These are phyloP conservation scores for Rana temporaria DNA, from an alignment of 2,113 vertebrate species.

Conservation along the genomic window DNA sequence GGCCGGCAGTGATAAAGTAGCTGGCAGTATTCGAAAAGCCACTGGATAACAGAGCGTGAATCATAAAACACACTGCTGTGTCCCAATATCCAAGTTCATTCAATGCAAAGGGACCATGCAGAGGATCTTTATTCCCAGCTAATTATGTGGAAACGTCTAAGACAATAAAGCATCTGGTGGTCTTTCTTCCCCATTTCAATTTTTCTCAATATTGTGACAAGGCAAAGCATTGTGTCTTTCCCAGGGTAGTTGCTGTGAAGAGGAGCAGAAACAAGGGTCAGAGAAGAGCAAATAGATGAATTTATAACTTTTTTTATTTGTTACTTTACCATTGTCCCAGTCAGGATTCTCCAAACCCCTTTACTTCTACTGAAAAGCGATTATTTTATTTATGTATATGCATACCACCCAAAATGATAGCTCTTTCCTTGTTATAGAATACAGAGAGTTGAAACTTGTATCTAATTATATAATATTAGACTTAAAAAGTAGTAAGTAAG, in stretches of 20 bases:
- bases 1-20: constrained; percentile 82
- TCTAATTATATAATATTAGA: too few relatives aligned
- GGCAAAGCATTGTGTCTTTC: constrained; percentile 92
- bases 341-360: constrained; percentile 66
- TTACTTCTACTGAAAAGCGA: constrained; percentile 75
- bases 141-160: constrained; percentile 99
- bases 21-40: constrained; percentile 83
- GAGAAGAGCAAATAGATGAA: constrained; percentile 99
- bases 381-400: constrained; percentile 65
- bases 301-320: constrained; percentile 97
- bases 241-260: constrained; percentile 81
- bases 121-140: constrained; percentile 91
- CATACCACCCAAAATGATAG: constrained; percentile 84
- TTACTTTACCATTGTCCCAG: constrained; percentile 83
- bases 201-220: constrained; percentile 97
- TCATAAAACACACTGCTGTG: constrained; percentile 87
- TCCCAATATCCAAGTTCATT: constrained; percentile 98
- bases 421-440: constrained; percentile 57
- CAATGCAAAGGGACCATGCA: constrained; percentile 89
- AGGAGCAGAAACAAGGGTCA: constrained; percentile 89
- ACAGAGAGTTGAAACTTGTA: not conserved
- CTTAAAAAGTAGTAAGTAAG: too few relatives aligned
- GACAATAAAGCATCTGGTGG: constrained; percentile 99
- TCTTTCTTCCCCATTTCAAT: constrained; percentile 91
- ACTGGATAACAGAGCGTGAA: constrained; percentile 83